phyloP scores from a whole-genome alignment of 2,797 vertebrate species.

The Pampus argenteus region DNA sequence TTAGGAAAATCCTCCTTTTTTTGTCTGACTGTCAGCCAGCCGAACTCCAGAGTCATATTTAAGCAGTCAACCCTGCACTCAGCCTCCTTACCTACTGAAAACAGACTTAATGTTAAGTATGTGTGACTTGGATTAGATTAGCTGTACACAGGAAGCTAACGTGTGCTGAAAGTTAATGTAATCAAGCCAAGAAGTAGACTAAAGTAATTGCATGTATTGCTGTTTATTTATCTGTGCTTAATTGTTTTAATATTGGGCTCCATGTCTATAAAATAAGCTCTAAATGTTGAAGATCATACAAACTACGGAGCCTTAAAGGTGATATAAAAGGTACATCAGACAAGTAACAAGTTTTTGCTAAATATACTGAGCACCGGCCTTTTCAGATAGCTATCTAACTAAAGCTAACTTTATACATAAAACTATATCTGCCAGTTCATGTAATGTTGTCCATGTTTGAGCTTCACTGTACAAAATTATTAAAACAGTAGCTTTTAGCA shows the following conservation, averaged over 20 bases:
- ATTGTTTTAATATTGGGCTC: neutral
- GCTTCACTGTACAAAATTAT: too few relatives aligned
- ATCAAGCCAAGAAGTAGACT: neutral
- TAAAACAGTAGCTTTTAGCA: too few relatives aligned
- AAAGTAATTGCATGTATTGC: slow-evolving; percentile 4
- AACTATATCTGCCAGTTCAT: too few relatives aligned
- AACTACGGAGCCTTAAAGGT: neutral
- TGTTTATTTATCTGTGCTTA: slow-evolving; percentile 1
- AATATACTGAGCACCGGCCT: too few relatives aligned
- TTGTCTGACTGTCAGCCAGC: slow-evolving; percentile 31
- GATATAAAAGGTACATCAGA: too few relatives aligned
- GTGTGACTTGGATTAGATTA: slow-evolving; percentile 9
- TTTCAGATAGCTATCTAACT: too few relatives aligned
- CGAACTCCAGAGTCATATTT: slow-evolving; percentile 53
- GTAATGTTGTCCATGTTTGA: too few relatives aligned
- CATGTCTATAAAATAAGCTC: slow-evolving; percentile 1
- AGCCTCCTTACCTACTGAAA: slow-evolving; percentile 51
- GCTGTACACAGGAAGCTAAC: neutral
- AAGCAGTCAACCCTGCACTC: slow-evolving; percentile 26
- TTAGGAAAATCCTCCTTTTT: slow-evolving; percentile 28
- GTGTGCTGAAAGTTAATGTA: slow-evolving; percentile 12
- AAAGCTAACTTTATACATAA: too few relatives aligned
- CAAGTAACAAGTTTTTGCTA: too few relatives aligned
- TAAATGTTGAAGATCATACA: neutral
- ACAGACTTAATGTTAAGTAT: slow-evolving; percentile 40